Evolutionary conservation across 2,797 vertebrate species (phyloP).

Genomic region (Notolabrus celidotus): DNA sequence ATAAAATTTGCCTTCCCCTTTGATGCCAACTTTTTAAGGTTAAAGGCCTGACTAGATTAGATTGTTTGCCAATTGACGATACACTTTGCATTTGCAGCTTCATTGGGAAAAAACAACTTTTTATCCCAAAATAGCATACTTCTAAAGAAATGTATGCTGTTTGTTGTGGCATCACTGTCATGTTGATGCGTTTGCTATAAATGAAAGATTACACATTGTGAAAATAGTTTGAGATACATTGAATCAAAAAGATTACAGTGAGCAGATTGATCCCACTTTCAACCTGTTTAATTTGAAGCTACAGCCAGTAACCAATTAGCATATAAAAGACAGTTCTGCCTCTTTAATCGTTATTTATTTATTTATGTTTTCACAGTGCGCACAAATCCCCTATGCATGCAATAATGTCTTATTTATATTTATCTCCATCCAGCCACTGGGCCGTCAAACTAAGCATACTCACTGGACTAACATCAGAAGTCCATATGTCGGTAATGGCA

Average conservation of each 20-base stretch:
- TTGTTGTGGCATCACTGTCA: not conserved
- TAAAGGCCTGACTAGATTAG: conserved; percentile 59
- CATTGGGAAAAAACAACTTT: conserved; percentile 3
- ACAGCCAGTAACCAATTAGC: not conserved
- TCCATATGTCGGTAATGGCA: too few species aligned
- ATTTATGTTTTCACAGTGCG: too few species aligned
- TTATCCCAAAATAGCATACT: not conserved
- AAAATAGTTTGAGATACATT: not conserved
- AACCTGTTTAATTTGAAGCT: not conserved
- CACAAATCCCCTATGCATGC: too few species aligned
- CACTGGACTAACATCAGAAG: too few species aligned
- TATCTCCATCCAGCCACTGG: too few species aligned
- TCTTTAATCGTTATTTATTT: too few species aligned
- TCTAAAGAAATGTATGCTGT: not conserved
- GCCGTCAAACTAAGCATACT: too few species aligned
- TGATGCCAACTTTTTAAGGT: conserved; percentile 68
- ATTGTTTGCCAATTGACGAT: conserved; percentile 60
- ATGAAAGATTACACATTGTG: not conserved
- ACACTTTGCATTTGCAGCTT: conserved; percentile 50
- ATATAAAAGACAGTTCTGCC: too few species aligned
- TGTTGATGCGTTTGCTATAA: not conserved
- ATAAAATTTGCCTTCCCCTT: conserved; percentile 62
- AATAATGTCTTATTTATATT: too few species aligned
- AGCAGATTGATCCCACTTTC: not conserved
- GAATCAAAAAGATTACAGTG: not conserved